Conservation (phyloP, 2,888 invertebrate species). For the Lamellibrachia columna region DNA sequence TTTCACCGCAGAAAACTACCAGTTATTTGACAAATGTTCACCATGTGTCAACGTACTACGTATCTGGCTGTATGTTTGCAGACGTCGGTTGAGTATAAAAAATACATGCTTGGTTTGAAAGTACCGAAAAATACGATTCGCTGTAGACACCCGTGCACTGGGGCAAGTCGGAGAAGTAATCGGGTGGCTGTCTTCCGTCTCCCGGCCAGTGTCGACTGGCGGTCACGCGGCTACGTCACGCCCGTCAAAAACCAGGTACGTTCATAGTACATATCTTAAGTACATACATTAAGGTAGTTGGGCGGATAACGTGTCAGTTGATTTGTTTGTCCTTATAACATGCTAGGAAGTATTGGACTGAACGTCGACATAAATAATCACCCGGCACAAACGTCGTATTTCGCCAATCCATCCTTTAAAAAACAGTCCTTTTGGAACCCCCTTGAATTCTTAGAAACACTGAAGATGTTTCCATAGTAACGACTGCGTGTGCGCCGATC, state of each 20-base stretch:
- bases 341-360: too few species aligned
- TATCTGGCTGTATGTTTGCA: background rate
- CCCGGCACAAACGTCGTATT: too few species aligned
- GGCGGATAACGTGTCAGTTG: too few species aligned
- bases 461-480: too few species aligned
- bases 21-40: background rate
- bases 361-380: too few species aligned
- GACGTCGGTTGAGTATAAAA: background rate
- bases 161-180: background rate
- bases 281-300: background rate
- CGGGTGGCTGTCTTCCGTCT: constrained; percentile 21
- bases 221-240: constrained; percentile 54
- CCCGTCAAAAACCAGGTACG: constrained; percentile 49
- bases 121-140: background rate
- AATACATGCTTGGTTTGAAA: background rate
- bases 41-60: background rate
- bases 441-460: too few species aligned
- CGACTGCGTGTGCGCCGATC: too few species aligned
- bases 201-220: constrained; percentile 52
- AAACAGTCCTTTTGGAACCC: too few species aligned
- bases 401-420: too few species aligned
- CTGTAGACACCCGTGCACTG: background rate
- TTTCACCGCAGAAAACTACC: background rate
- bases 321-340: too few species aligned
- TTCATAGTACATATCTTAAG: background rate